phyloP scores from a whole-genome alignment of 92 coral and sea anemone genomes.

The Heteractis magnifica region DNA sequence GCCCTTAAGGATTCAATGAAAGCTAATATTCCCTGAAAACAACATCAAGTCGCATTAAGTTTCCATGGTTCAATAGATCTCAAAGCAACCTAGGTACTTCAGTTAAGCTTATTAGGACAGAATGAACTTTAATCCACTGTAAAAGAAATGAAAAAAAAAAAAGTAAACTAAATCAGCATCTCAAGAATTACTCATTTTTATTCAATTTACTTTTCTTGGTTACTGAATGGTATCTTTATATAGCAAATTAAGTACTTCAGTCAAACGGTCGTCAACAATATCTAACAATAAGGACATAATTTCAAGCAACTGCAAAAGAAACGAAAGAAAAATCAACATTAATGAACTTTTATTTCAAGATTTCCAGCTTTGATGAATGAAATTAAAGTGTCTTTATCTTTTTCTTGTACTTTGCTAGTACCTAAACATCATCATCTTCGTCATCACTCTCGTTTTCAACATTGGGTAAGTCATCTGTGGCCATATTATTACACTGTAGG shows the following conservation, averaged over 20 bases:
- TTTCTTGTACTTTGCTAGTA: not conserved
- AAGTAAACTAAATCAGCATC: too few species aligned
- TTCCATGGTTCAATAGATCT: conserved; percentile 1
- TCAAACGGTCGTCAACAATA: too few species aligned
- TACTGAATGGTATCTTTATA: too few species aligned
- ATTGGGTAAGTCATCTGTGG: conserved; percentile 10
- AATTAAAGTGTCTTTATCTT: not conserved
- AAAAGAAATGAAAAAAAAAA: too few species aligned
- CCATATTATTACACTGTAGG: conserved; percentile 42
- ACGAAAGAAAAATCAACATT: not conserved
- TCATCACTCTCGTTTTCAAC: conserved; percentile 31
- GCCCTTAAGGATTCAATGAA: conserved; percentile 20
- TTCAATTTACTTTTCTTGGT: too few species aligned
- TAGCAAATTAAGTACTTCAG: too few species aligned
- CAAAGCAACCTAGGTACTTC: too few species aligned
- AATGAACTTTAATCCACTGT: too few species aligned
- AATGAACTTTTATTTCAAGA: not conserved
- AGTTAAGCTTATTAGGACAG: too few species aligned
- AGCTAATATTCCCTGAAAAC: conserved; percentile 40
- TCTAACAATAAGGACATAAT: not conserved
- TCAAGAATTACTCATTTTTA: too few species aligned
- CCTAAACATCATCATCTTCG: conserved; percentile 20
- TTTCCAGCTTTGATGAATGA: not conserved
- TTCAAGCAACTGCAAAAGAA: not conserved
- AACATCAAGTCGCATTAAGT: not conserved